phyloP scores from a whole-genome alignment of 2,888 invertebrate genomes.

The Shargacucullia verbasci region DNA sequence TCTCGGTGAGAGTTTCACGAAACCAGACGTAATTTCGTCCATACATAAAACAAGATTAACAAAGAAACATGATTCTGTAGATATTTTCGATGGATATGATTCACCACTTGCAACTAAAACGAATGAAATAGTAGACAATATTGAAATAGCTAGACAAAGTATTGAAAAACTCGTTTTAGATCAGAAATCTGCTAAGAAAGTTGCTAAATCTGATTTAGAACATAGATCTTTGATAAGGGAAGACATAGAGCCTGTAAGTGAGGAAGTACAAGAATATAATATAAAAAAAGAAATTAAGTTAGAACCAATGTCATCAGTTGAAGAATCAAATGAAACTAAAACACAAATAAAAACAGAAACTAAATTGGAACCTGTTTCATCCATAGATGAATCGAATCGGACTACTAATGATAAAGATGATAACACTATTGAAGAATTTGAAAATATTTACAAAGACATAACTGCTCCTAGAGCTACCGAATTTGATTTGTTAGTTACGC shows the following conservation, averaged over 20 bases:
- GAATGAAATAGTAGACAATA: slow-evolving; percentile 51
- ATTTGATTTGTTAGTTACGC: slow-evolving; percentile 74
- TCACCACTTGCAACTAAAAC: slow-evolving; percentile 59
- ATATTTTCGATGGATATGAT: slow-evolving; percentile 74
- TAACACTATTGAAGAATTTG: slow-evolving; percentile 79
- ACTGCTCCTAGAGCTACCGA: slow-evolving; percentile 75
- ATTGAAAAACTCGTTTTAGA: slow-evolving; percentile 61
- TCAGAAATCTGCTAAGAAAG: slow-evolving; percentile 52
- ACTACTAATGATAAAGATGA: slow-evolving; percentile 25
- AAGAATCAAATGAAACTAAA: slow-evolving; percentile 13
- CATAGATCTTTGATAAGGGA: slow-evolving; percentile 21
- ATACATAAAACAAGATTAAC: slow-evolving; percentile 57
- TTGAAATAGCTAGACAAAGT: slow-evolving; percentile 61
- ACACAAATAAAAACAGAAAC: slow-evolving; percentile 31
- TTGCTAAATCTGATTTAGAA: slow-evolving; percentile 8
- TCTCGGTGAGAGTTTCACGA: slow-evolving; percentile 73
- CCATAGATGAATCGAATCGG: slow-evolving; percentile 45
- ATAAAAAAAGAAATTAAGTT: slow-evolving; percentile 46
- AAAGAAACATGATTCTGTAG: slow-evolving; percentile 73
- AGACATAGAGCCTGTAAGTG: slow-evolving; percentile 22
- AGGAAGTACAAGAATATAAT: slow-evolving; percentile 16
- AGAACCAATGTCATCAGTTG: slow-evolving; percentile 36
- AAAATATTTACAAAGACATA: slow-evolving; percentile 79
- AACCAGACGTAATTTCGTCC: slow-evolving; percentile 62
- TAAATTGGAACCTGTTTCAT: slow-evolving; percentile 31